phyloP scores from a whole-genome alignment of 2,797 vertebrate genomes.

The Eurystomus glaucurus region DNA sequence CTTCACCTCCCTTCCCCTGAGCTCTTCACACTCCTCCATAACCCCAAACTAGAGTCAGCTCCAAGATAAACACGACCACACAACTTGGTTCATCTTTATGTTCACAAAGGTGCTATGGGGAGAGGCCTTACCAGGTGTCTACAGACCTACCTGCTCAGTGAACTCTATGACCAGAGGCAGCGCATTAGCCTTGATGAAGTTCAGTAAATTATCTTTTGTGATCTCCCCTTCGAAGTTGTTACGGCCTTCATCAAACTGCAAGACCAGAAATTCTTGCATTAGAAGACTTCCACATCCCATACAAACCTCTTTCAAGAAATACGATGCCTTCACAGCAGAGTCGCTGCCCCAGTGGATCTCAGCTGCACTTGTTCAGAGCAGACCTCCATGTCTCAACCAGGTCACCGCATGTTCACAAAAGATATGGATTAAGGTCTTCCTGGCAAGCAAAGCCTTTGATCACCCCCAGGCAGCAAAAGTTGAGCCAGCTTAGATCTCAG shows the following conservation, averaged over 20 bases:
- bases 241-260: conserved; percentile 96
- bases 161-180: conserved; percentile 98
- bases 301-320: not conserved
- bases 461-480: not conserved
- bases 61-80: not conserved
- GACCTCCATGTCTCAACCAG: not conserved
- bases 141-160: conserved; percentile 92
- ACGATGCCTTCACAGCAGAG: not conserved
- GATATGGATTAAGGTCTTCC: not conserved
- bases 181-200: conserved; percentile 95
- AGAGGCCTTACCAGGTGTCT: not conserved
- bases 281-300: not conserved
- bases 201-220: conserved; percentile 90
- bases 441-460: not conserved
- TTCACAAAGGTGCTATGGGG: fast-evolving
- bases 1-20: not conserved
- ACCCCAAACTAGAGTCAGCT: not conserved
- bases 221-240: conserved; percentile 94
- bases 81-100: not conserved
- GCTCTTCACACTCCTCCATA: not conserved
- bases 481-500: not conserved
- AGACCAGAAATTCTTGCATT: not conserved
- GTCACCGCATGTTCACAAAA: not conserved
- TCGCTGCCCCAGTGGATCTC: not conserved
- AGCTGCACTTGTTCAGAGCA: not conserved